These are phyloP conservation scores for Nemurella pictetii DNA, from an alignment of 2,888 invertebrate genomes.

Conservation along the genomic window DNA sequence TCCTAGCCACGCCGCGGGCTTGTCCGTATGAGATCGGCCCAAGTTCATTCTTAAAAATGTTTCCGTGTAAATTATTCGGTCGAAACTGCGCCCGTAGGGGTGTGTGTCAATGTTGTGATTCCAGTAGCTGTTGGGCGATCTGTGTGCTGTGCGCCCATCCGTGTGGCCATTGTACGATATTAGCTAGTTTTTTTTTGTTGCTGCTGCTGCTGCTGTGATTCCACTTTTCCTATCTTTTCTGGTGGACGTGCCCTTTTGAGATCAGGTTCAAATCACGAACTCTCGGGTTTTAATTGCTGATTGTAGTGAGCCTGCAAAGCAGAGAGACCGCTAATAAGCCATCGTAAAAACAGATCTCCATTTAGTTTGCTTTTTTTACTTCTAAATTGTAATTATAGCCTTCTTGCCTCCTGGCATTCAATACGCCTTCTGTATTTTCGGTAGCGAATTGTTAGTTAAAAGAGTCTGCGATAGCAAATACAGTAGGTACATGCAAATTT, in stretches of 20 bases:
- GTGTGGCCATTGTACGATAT: neutral
- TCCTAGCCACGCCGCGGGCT: neutral
- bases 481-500: neutral
- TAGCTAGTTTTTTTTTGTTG: neutral
- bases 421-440: neutral
- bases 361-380: neutral
- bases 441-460: neutral
- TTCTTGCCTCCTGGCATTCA: neutral
- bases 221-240: neutral
- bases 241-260: neutral
- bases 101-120: neutral
- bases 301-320: neutral
- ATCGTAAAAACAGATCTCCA: neutral
- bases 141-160: neutral
- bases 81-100: neutral
- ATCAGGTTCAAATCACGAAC: neutral
- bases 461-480: neutral
- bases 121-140: neutral
- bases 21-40: neutral
- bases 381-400: neutral
- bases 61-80: neutral
- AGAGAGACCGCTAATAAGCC: neutral
- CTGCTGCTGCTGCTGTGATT: neutral
- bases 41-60: conserved; percentile 7
- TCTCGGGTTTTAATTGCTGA: neutral